Conservation (phyloP, 2,113 vertebrate species). For the Pelvicachromis taeniatus region DNA sequence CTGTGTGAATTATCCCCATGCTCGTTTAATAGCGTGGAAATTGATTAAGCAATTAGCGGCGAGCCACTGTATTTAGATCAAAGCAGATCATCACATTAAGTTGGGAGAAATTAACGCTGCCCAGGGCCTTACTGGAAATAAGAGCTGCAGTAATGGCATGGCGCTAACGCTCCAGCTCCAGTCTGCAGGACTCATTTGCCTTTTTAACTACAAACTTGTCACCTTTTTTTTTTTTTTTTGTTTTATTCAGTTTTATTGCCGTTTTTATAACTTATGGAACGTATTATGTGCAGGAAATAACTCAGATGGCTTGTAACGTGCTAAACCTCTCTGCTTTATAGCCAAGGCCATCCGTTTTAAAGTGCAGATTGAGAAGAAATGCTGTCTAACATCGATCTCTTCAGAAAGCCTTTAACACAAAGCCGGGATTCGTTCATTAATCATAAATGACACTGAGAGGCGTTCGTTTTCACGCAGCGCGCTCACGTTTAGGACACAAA, state of each 20-base stretch:
- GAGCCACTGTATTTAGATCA: slow-evolving; percentile 34
- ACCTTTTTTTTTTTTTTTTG: neutral
- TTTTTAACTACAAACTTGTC: neutral
- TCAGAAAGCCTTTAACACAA: neutral
- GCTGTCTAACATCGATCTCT: neutral
- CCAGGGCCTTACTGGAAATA: neutral
- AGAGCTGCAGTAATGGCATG: neutral
- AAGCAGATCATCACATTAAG: slow-evolving; percentile 35
- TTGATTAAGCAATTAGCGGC: slow-evolving; percentile 49
- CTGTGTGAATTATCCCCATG: slow-evolving; percentile 28
- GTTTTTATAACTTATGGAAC: neutral
- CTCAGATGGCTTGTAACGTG: neutral
- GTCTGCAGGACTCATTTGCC: neutral
- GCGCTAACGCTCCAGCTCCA: neutral
- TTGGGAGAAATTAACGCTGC: slow-evolving; percentile 16
- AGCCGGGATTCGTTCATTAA: neutral
- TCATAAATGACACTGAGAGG: neutral
- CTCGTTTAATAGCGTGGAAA: slow-evolving; percentile 27
- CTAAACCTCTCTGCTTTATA: neutral
- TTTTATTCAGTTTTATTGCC: neutral
- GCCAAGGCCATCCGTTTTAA: neutral
- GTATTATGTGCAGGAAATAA: neutral
- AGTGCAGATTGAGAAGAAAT: neutral
- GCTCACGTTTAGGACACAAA: neutral
- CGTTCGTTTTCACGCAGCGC: neutral